Conservation (phyloP, 1,140 invertebrate species). For the Drosophila varians region DNA sequence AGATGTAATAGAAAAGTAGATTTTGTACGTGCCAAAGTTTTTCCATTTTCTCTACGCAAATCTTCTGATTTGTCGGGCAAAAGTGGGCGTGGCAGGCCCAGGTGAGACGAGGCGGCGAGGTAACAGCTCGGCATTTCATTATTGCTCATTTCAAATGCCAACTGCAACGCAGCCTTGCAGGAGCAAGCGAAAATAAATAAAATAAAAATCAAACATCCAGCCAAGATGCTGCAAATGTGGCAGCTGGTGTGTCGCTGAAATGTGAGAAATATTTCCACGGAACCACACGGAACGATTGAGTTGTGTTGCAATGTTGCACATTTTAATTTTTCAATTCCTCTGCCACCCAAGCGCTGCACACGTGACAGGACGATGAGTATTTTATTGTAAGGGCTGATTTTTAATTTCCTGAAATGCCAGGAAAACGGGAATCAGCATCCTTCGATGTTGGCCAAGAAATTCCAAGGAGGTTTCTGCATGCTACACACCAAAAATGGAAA, state of each 20-base stretch:
- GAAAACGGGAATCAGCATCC: background rate
- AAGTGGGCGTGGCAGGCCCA: constrained; percentile 19
- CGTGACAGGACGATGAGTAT: constrained; percentile 5
- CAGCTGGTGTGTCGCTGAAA: constrained; percentile 57
- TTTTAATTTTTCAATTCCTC: constrained; percentile 30
- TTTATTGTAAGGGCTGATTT: constrained; percentile 41
- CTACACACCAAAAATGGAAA: constrained; percentile 51
- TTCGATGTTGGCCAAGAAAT: constrained; percentile 5
- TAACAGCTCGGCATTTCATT: constrained; percentile 33
- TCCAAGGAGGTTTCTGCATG: constrained; percentile 32
- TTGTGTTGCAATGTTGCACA: constrained; percentile 5
- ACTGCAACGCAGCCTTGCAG: constrained; percentile 19
- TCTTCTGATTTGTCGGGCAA: constrained; percentile 53
- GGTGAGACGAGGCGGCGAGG: constrained; percentile 15
- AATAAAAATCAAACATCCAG: background rate
- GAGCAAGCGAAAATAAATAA: background rate
- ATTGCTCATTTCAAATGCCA: constrained; percentile 69
- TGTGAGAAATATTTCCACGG: constrained; percentile 45
- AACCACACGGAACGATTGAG: constrained; percentile 24
- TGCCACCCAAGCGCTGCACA: background rate
- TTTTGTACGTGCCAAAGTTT: constrained; percentile 78
- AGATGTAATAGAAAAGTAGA: constrained; percentile 76
- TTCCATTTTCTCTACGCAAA: constrained; percentile 71
- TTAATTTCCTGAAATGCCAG: constrained; percentile 63
- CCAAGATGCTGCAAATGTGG: constrained; percentile 51